Base-by-base conservation (phyloP, 2,113 vertebrate species). In the Benitochromis conjunctus region DNA sequence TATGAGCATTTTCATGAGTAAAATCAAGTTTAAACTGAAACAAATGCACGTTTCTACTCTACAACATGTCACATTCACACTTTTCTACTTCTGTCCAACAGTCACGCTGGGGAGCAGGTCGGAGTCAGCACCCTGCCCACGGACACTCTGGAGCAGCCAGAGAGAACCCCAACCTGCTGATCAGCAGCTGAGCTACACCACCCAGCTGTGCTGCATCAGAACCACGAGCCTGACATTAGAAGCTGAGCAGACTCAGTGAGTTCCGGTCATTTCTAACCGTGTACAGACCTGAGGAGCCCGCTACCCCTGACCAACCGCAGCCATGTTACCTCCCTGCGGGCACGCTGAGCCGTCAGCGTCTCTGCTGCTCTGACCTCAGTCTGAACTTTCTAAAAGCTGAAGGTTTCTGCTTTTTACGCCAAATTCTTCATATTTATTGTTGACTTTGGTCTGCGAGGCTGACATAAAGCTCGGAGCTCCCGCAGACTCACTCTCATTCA, bases 341-440 rank as follows among this genome's bases (percentile, higher is more conserved):
- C 60, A 13, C 26, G 2, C 56, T 57, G 13, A 57, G 24, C 56
- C 12, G 24, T 26, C 24, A 24, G 54, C 11, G 54, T 0, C 60
- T 64, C 3, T 64, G 60, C 60, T 12, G 60, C 60, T 34, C 60
- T n/a, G 60, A 36, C 18, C 60, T 64, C 31, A 64, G 60, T 64
- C 62, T 41, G 34, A 41, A 38, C 60, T 38, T 64, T 64, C 62
- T 13, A 38, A 21, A 13, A 69, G 64, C 36, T 41, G n/a, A 43
- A 69, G 11, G 4, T 43, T 38, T 69, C 2, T 24, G 36, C n/a
- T 66, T 66, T 66, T 0, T 24, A 24, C 11, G 41, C n/a, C 36
- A 0, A 1, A 0, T 14, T 41, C 21, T 11, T 66, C 19, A 0
- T 66, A 41, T 21, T 41, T 8, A 5, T 62, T 9, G 2, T 14